phyloP scores from a whole-genome alignment of 2,113 vertebrate genomes.

The Phycodurus eques region DNA sequence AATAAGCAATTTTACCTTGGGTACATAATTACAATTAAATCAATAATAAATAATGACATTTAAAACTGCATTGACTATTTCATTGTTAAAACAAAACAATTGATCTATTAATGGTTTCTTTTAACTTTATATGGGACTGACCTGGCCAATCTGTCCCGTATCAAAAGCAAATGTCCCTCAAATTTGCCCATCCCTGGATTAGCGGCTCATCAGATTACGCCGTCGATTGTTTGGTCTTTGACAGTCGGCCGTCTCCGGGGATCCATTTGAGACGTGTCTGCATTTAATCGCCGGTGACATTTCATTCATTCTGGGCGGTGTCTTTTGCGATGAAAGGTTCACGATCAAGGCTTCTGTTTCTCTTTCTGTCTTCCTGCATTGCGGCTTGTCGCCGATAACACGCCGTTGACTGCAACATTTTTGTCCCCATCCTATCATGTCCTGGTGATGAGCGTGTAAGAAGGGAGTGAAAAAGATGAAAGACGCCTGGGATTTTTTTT shows the following conservation, averaged over 20 bases:
- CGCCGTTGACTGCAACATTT: conserved; percentile 24
- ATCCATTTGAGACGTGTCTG: conserved; percentile 37
- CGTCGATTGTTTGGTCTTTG: conserved; percentile 50
- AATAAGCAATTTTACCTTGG: no score
- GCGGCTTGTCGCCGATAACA: conserved; percentile 9
- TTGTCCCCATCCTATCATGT: conserved; percentile 11
- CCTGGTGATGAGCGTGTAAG: conserved; percentile 4
- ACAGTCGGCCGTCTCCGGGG: conserved; percentile 48
- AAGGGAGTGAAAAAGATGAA: conserved; percentile 34
- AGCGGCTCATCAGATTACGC: conserved; percentile 3
- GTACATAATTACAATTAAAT: no score
- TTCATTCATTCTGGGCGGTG: conserved; percentile 38
- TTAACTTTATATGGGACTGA: not conserved
- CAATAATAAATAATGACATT: no score
- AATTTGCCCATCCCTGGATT: not conserved
- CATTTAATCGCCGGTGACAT: conserved; percentile 45
- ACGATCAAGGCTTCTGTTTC: conserved; percentile 18
- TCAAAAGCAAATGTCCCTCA: not conserved
- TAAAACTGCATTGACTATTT: no score
- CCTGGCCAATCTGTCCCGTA: not conserved
- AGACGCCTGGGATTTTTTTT: conserved; percentile 45
- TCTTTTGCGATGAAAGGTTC: conserved; percentile 41
- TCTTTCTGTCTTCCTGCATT: conserved; percentile 11
- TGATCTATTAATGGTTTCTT: no score
- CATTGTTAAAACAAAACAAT: no score